Conservation (phyloP, 2,888 invertebrate genomes). For the Scaptomyza flava region DNA sequence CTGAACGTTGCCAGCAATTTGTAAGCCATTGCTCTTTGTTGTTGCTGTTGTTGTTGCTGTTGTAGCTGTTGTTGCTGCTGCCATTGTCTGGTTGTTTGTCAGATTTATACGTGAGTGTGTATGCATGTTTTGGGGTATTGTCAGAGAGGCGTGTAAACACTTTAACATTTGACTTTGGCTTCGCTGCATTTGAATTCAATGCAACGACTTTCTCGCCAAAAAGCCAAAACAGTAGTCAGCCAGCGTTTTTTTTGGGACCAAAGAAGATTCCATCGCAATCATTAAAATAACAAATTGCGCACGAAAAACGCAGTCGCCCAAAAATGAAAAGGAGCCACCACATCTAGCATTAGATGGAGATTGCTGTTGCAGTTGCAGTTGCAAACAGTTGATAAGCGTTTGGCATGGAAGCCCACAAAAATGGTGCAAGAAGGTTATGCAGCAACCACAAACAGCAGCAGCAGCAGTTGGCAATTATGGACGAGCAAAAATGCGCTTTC, state of each 20-base stretch:
- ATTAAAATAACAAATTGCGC: slow-evolving; percentile 79
- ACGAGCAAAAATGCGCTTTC: slow-evolving; percentile 60
- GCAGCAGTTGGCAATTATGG: slow-evolving; percentile 44
- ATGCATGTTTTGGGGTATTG: slow-evolving; percentile 40
- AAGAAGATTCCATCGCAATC: slow-evolving; percentile 75
- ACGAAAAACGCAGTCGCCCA: slow-evolving; percentile 66
- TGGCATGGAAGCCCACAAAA: slow-evolving; percentile 56
- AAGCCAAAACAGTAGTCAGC: slow-evolving; percentile 51
- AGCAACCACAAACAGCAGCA: slow-evolving; percentile 21
- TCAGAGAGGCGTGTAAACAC: slow-evolving; percentile 62
- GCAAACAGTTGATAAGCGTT: slow-evolving; percentile 12
- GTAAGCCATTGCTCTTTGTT: slow-evolving; percentile 46
- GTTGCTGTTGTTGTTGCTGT: slow-evolving; percentile 9
- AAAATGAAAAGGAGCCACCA: slow-evolving; percentile 59
- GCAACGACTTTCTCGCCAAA: slow-evolving; percentile 55
- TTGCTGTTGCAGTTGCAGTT: slow-evolving; percentile 12
- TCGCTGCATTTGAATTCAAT: slow-evolving; percentile 51
- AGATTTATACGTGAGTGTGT: slow-evolving; percentile 47
- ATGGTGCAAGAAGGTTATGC: slow-evolving; percentile 71
- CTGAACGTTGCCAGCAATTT: slow-evolving; percentile 56
- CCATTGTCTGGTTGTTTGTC: slow-evolving; percentile 67
- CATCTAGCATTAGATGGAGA: neutral
- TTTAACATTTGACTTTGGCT: slow-evolving; percentile 52
- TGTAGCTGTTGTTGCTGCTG: slow-evolving; percentile 37
- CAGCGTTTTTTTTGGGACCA: neutral